A percentile compares a stretch with the other conserved stretches of the same genome.
phyloP scores from a whole-genome alignment of 53 echinoderm and acorn worm species.

The Mesocentrotus franciscanus region DNA sequence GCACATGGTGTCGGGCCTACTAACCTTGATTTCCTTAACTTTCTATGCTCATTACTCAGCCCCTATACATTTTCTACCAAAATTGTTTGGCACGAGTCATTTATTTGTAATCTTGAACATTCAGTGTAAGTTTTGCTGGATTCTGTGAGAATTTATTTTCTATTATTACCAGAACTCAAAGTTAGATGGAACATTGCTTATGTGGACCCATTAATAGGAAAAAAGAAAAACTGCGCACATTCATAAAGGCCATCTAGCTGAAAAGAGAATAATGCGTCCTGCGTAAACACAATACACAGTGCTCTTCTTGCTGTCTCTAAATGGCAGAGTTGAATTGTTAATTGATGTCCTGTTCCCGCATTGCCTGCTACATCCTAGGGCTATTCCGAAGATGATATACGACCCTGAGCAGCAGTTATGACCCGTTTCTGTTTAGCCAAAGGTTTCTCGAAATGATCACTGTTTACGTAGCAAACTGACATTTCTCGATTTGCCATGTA shows the following conservation, averaged over 20 bases:
- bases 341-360: conserved; percentile 24
- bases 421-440: conserved; percentile 33
- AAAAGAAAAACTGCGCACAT: background rate
- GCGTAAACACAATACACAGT: background rate
- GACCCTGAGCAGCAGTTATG: conserved; percentile 26
- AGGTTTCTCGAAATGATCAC: conserved; percentile 42
- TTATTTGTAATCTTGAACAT: too few relatives aligned
- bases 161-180: background rate
- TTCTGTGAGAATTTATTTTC: too few relatives aligned
- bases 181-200: background rate
- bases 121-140: too few relatives aligned
- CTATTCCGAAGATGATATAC: conserved; percentile 51
- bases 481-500: conserved; percentile 39
- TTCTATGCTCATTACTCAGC: too few relatives aligned
- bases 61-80: too few relatives aligned
- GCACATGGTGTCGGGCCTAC: too few relatives aligned
- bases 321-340: conserved; percentile 43
- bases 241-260: background rate
- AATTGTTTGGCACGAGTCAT: too few relatives aligned
- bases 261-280: background rate
- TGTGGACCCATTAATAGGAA: background rate
- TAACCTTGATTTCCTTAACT: too few relatives aligned
- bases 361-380: background rate
- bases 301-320: background rate
- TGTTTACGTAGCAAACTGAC: conserved; percentile 39